A percentile compares a stretch with the other conserved stretches of the same genome.
Conservation (phyloP, 2,113 vertebrate species). For the Saccopteryx bilineata region DNA sequence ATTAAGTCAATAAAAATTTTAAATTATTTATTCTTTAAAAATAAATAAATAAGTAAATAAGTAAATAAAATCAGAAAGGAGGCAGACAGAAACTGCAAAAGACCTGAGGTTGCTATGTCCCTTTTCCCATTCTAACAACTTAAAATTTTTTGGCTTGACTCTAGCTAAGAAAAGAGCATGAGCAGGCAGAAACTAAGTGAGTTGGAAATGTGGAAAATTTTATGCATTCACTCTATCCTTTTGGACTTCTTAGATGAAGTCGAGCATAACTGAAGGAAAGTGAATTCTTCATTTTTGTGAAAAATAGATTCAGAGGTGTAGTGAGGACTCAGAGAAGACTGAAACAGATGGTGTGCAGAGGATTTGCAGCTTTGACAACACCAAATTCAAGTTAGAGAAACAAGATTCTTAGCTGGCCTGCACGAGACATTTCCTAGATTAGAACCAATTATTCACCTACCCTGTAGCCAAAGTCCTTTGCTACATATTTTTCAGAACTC, state of each 20-base stretch:
- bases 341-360: background rate
- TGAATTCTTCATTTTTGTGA: background rate
- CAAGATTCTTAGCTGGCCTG: background rate
- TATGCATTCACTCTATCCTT: background rate
- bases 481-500: background rate
- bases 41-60: too few relatives aligned
- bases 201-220: background rate
- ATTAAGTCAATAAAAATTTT: too few relatives aligned
- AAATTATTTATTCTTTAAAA: too few relatives aligned
- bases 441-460: background rate
- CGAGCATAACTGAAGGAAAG: background rate
- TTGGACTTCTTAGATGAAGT: background rate
- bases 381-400: background rate
- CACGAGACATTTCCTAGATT: background rate
- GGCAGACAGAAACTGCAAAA: background rate
- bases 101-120: background rate
- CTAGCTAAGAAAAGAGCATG: background rate
- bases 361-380: background rate
- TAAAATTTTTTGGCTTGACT: background rate
- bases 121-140: background rate
- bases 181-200: background rate
- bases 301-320: background rate
- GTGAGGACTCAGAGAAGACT: background rate
- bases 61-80: background rate
- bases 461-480: background rate